A percentile compares a stretch with the other conserved stretches of the same genome.
Conservation (phyloP, 2,888 invertebrate genomes). For the Omphaloscelis lunosa region DNA sequence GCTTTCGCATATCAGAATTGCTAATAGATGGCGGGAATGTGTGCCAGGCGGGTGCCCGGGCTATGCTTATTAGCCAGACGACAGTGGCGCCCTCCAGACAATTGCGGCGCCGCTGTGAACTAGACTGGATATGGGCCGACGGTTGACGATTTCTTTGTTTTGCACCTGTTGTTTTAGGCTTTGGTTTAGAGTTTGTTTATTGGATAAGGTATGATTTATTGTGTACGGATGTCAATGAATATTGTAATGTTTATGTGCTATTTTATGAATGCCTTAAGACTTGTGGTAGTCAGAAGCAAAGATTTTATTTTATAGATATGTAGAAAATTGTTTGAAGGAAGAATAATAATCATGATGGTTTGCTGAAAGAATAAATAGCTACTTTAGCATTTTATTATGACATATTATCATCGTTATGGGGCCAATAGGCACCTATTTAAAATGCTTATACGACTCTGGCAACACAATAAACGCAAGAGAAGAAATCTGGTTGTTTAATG, state of each 20-base stretch:
- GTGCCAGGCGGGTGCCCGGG: slow-evolving; percentile 79
- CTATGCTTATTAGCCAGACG: slow-evolving; percentile 74
- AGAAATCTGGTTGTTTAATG: too few relatives aligned
- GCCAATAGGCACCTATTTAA: too few relatives aligned
- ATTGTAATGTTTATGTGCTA: slow-evolving; percentile 23
- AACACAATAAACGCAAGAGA: too few relatives aligned
- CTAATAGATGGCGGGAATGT: slow-evolving; percentile 87
- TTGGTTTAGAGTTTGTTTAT: slow-evolving; percentile 33
- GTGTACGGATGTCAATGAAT: slow-evolving; percentile 21
- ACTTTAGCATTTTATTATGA: too few relatives aligned
- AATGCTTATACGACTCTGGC: too few relatives aligned
- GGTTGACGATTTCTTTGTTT: slow-evolving; percentile 64
- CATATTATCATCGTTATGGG: too few relatives aligned
- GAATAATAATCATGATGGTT: too few relatives aligned
- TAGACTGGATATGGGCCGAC: slow-evolving; percentile 61
- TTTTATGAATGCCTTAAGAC: background rate
- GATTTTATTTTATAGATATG: too few relatives aligned
- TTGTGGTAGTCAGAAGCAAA: background rate
- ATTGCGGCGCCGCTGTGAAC: slow-evolving; percentile 67
- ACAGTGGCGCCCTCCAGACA: slow-evolving; percentile 79
- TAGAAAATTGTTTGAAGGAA: too few relatives aligned
- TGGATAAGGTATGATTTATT: slow-evolving; percentile 35
- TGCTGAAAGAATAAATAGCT: too few relatives aligned
- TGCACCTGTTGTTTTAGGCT: slow-evolving; percentile 51
- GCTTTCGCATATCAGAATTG: slow-evolving; percentile 89